Evolutionary conservation across 2,797 vertebrate genomes (phyloP).

Genomic region (Champsocephalus gunnari): DNA sequence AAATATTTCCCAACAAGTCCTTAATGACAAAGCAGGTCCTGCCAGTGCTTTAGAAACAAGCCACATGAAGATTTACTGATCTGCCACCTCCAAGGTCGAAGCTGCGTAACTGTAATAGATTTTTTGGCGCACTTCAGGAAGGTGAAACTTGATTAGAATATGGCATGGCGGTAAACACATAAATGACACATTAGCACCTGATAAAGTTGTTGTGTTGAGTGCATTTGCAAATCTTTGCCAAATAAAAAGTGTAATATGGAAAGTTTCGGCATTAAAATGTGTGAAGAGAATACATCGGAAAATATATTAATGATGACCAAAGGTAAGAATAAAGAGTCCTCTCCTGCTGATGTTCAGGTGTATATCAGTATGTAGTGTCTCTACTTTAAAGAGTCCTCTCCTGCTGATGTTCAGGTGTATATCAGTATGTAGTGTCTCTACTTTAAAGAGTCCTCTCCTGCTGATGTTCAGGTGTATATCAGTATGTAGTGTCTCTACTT

Average conservation of each 20-base stretch:
- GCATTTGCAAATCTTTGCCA: neutral
- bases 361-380: too few species aligned
- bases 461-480: too few species aligned
- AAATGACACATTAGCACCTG: neutral
- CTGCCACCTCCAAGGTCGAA: slow-evolving; percentile 6
- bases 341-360: too few species aligned
- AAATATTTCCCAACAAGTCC: slow-evolving; percentile 48
- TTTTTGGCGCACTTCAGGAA: neutral
- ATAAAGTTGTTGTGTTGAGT: neutral
- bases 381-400: too few species aligned
- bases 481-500: too few species aligned
- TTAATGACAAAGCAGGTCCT: slow-evolving; percentile 45
- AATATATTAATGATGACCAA: too few species aligned
- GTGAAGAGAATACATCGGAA: too few species aligned
- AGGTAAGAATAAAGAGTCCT: too few species aligned
- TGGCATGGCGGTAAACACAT: slow-evolving; percentile 6
- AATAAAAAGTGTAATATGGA: neutral
- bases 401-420: too few species aligned
- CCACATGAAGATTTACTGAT: slow-evolving; percentile 4
- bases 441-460: too few species aligned
- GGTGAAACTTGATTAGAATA: neutral
- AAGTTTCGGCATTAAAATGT: too few species aligned
- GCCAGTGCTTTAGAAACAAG: slow-evolving; percentile 36
- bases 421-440: too few species aligned
- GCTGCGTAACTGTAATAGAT: neutral